Base-by-base conservation (phyloP, 2,888 invertebrate genomes). In the Sarcophaga caerulescens region DNA sequence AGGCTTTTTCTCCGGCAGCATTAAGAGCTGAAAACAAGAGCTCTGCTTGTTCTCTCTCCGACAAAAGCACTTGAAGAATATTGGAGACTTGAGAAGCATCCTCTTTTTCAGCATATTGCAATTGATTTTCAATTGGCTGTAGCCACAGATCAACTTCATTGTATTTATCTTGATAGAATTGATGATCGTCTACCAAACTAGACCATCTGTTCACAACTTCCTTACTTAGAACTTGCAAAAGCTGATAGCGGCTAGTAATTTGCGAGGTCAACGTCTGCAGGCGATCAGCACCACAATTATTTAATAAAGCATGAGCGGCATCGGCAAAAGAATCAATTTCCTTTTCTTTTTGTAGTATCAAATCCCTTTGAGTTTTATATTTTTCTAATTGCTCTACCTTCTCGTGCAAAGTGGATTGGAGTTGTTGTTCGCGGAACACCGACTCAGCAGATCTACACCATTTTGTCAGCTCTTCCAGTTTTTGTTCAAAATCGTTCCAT, bases 271-370 rank as follows among this genome's bases (percentile, higher is more conserved):
- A 94, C 8, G 97, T 97, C 90, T 97, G 97, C 21, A 98, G 95
- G 77, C 97, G 95, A 89, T 98, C 97, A 0, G 97, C 97, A 0
- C 96, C 96, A 90, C 97, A 97, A 45, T 96, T 94, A 91, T 97
- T 97, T 1, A 98, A 94, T 77, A 99, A 94, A 14, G 95, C 95
- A 91, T 98, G 98, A n/a, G 97, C 97, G 90, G 96, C 96, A 92
- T 99, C 98, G 25, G 97, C 95, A 91, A 98, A 98, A 14, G 95
- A 95, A 92, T 98, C 98, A 63, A 99, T 95, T 91, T 96, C 96
- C 89, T 96, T 95, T 92, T 99, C 98, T 90, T 97, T 96, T 14
- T 95, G 95, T 73, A 96, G 94, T 71, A 99, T 96, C 73, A 95
- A 94, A 87, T 97, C 96, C 23, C 97, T 95, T 89, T 96, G 95